Base-by-base conservation (phyloP, 2,113 vertebrate genomes). In the Pantherophis guttatus region DNA sequence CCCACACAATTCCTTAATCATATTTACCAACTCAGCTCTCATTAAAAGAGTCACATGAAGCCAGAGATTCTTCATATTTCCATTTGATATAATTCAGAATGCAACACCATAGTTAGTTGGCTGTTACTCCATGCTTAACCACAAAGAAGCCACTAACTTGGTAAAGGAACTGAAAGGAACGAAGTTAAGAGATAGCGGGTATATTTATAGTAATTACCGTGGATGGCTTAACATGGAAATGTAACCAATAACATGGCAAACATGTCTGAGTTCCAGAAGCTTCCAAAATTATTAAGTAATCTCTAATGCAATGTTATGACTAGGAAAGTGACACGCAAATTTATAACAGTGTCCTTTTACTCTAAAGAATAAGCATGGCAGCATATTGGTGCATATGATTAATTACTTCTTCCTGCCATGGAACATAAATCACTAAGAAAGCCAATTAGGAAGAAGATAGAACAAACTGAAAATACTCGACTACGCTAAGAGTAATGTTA, bases 381-480 rank as follows among this genome's bases (percentile, higher is more conserved):
- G 86, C 86, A 88, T 92, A 65, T 87, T 65, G 59, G 86, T 87
- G 48, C 86, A 87, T 88, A 65, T 92, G 86, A 92, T 92, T 92
- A 87, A 92, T 92, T 59, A 87, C 48, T 88, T 58, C 29, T 92
- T 87, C 29, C n/a, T 92, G 57, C 12, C 57, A 15, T 88, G 57
- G 91, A 62, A 87, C 44, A 87, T 87, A 92, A 62, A 92, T 92
- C 87, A 62, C 85, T 87, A 62, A 87, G 57, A 50, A 62, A 62
- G 55, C 91, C 85, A 92, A 92, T 92, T 92, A 87, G 59, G 85
- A 33, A 81, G n/a, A 87, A 87, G 55, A 62, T 59, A 15, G 85
- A 87, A 92, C 44, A 87, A 87, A 87, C 58, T 91, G 53, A 62
- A 92, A 92, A 92, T 62, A 62, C 39, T 92, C 5, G 24, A 52